Evolutionary conservation across 2,888 invertebrate species (phyloP), one percentile per base, ranked within the genome.

Genomic region (Epistrophe eligans): DNA sequence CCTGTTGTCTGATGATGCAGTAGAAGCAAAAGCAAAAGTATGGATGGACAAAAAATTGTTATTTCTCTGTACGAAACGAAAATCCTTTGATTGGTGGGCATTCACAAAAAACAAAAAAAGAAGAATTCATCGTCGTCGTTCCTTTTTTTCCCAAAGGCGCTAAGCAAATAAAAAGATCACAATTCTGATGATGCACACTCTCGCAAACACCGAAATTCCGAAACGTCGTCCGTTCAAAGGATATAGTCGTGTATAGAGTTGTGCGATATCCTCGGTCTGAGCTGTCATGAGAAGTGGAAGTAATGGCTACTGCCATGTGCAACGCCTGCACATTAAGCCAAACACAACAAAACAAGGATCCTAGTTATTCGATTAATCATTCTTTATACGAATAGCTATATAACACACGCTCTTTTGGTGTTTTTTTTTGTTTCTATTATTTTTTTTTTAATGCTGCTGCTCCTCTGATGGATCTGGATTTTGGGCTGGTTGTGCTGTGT

Each of bases 41-140:
- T 24, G 9, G 17, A 52, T 2, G 4, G 0, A 1, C 32, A 67
- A 67, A 67, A 48, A 50, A 32, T 28, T 4, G 19, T 7, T 52
- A 38, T 32, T 38, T 45, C 45, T 45, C 45, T 52, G 40, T 40
- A 45, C 38, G 66, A 58, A 62, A 28, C 57, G 80, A 76, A 87
- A 87, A 83, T 87, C 87, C 87, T 83, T 87, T 87, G 87, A 87
- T 87, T 87, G 87, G 87, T 87, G 83, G 87, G 87, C 87, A 79
- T 79, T 87, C 60, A 13, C 71, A 6, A 76, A 64, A 58, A 15
- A 64, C n/a, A n/a, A n/a, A n/a, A n/a, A 57, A 15, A 67, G 62
- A 66, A 67, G 11, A n/a, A 66, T 15, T 64, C 45, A 13, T 66
- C 28, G 13, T 45, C 45, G n/a, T 45, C 45, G n/a, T 1, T 35